These are phyloP conservation scores for Micromys minutus DNA, from an alignment of 2,113 vertebrate species.

Conservation along the genomic window DNA sequence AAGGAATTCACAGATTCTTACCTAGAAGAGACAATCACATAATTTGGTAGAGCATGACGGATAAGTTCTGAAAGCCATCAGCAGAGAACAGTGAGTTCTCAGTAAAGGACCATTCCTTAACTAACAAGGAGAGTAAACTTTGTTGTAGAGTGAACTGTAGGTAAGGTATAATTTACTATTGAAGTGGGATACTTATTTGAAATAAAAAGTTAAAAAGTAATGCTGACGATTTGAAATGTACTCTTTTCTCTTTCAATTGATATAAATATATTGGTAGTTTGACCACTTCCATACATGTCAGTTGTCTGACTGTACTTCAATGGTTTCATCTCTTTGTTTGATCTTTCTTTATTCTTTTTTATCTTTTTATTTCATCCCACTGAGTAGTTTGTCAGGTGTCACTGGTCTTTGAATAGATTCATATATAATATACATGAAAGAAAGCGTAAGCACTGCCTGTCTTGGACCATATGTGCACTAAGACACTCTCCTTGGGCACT, in stretches of 20 bases:
- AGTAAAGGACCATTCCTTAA: accelerated
- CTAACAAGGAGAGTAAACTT: accelerated
- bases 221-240: background rate
- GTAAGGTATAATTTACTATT: background rate
- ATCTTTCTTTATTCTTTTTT: background rate
- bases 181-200: background rate
- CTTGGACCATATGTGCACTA: background rate
- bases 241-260: background rate
- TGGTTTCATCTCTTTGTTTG: background rate
- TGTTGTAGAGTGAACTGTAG: background rate
- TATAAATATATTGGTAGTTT: background rate
- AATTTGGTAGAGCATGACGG: too few species aligned
- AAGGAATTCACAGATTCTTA: background rate
- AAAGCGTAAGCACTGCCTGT: background rate
- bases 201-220: background rate
- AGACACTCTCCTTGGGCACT: too few species aligned
- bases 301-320: background rate
- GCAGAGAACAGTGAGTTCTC: accelerated
- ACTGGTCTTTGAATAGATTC: background rate
- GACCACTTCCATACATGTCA: background rate
- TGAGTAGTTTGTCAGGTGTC: background rate
- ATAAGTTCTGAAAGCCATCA: background rate
- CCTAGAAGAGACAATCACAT: accelerated
- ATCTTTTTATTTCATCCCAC: background rate
- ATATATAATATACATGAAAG: background rate